A percentile compares a stretch with the other conserved stretches of the same genome.
Conservation (phyloP, 2,113 vertebrate genomes). For the Epinephelus moara region DNA sequence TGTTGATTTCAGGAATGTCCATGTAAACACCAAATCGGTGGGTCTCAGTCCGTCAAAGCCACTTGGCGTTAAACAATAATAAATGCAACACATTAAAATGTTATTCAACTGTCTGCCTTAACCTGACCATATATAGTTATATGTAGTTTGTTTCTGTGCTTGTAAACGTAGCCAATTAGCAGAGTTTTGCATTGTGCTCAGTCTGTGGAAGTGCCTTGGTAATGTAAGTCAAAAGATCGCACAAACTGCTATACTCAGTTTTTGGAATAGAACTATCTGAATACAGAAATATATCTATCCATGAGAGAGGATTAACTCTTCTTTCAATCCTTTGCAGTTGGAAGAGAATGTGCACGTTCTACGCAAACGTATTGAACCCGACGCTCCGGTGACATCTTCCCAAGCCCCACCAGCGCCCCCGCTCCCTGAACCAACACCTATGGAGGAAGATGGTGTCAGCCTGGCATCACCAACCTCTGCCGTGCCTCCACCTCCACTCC, state of each 20-base stretch:
- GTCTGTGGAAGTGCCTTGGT: neutral
- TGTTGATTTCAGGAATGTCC: neutral
- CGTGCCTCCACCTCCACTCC: conserved; percentile 72
- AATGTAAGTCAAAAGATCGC: neutral
- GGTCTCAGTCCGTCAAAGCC: neutral
- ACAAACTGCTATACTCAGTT: neutral
- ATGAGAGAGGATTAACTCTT: too few species aligned
- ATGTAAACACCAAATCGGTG: neutral
- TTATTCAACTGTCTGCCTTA: neutral
- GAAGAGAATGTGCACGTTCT: conserved; percentile 89
- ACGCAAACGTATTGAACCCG: conserved; percentile 85
- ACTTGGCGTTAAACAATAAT: neutral
- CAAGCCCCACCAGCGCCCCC: conserved; percentile 44
- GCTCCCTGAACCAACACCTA: conserved; percentile 63
- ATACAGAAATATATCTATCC: too few species aligned
- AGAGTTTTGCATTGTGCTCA: neutral
- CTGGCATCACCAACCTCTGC: conserved; percentile 59
- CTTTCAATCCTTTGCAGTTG: conserved; percentile 78
- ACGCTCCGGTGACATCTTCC: conserved; percentile 39
- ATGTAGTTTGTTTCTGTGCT: neutral
- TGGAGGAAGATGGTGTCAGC: conserved; percentile 66
- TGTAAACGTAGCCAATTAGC: neutral
- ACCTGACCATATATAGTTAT: neutral
- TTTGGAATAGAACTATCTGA: neutral
- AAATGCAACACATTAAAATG: neutral